Evolutionary conservation across 2,888 invertebrate species (phyloP), one percentile per base, ranked within the genome.

Genomic region (Suillia variegata): DNA sequence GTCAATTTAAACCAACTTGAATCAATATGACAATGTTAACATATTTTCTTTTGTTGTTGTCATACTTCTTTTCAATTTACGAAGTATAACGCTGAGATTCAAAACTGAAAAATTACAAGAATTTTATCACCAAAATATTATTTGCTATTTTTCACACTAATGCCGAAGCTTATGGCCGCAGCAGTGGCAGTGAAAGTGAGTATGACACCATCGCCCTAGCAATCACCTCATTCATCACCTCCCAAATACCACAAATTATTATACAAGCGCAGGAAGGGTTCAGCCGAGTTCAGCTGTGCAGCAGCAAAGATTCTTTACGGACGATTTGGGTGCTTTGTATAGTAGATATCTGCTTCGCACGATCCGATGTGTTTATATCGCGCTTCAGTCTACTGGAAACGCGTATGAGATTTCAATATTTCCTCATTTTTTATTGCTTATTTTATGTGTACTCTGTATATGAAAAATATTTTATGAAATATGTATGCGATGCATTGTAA

Each of bases 391-490:
- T 63, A 22, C 63, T 74, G 71, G 73, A 71, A 71, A 67, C 65
- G 54, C 67, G 63, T n/a, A n/a, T 65, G 68, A 64, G 58, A 70
- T 70, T 73, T 67, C 66, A 68, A 71, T 67, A 70, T 54, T 38
- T 51, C 2, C 50, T 50, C n/a, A n/a, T n/a, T 61, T 65, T 65
- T 71, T 66, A 68, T 71, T 68, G 62, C 54, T 56, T 54, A 59
- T 17, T 38, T 45, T 45, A 38, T 31, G 6, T 31, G 12, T 6
- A 38, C n/a, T 38, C 15, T 13, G 18, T 45, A 13, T 45, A 45
- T 45, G 45, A 18, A 45, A 45, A 17, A 38, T 38, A n/a, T 38
- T 38, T 38, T 38, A 38, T 38, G 38, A n/a, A n/a, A n/a, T n/a
- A 4, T n/a, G 26, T 20, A 5, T n/a, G n/a, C n/a, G n/a, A n/a